Evolutionary conservation across 64 coral and sea anemone species (phyloP).

Genomic region (Montipora efflorescens): DNA sequence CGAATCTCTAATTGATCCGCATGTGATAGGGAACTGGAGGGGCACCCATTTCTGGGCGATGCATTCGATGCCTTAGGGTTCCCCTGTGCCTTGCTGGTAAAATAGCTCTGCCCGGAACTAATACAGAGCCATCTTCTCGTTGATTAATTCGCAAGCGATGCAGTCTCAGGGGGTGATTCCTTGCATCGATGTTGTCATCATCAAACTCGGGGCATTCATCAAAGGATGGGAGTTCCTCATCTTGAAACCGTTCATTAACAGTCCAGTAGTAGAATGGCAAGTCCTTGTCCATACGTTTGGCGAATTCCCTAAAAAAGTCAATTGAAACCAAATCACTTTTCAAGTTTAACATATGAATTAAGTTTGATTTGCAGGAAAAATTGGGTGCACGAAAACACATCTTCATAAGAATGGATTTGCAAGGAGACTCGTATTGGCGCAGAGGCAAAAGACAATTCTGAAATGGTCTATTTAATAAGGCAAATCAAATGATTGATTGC

Average conservation of each 20-base stretch:
- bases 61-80: constrained; percentile 14
- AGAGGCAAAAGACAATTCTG: too few species aligned
- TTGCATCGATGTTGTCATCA: constrained; percentile 16
- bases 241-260: constrained; percentile 42
- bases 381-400: too few species aligned
- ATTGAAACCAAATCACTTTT: background rate
- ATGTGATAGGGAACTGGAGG: constrained; percentile 21
- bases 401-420: too few species aligned
- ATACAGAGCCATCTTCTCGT: constrained; percentile 39
- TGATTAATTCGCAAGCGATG: constrained; percentile 50
- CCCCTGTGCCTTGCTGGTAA: constrained; percentile 8
- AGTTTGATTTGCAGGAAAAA: too few species aligned
- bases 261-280: constrained; percentile 77
- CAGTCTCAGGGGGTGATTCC: constrained; percentile 29
- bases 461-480: too few species aligned
- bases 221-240: constrained; percentile 68
- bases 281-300: constrained; percentile 53
- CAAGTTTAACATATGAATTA: too few species aligned
- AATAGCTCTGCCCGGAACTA: constrained; percentile 53
- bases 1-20: too few species aligned
- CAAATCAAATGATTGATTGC: too few species aligned
- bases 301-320: constrained; percentile 51
- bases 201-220: constrained; percentile 37
- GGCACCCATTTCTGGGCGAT: constrained; percentile 42
- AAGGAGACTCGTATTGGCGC: too few species aligned